Evolutionary conservation across 2,797 vertebrate genomes (phyloP).

Genomic region (Sphenopsis melanotis): DNA sequence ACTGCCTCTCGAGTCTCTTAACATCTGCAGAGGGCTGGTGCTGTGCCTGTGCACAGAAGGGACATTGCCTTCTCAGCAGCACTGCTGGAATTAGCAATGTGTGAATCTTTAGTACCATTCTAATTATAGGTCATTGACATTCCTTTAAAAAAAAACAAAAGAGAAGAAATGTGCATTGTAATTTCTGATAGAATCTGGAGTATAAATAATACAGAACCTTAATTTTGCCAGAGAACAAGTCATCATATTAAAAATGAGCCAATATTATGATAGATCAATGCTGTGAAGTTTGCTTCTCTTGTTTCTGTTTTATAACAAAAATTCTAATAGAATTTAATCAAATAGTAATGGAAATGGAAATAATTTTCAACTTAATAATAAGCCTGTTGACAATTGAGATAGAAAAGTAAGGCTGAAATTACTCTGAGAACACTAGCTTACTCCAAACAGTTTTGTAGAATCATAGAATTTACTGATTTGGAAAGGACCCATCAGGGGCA

Average conservation of each 20-base stretch:
- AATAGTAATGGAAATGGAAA: background rate
- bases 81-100: background rate
- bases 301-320: background rate
- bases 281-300: background rate
- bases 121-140: background rate
- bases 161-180: background rate
- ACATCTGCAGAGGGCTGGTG: background rate
- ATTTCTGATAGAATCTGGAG: background rate
- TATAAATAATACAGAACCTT: background rate
- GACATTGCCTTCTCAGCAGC: background rate
- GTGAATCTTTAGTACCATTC: background rate
- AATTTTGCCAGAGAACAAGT: background rate
- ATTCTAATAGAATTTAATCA: background rate
- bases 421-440: background rate
- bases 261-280: background rate
- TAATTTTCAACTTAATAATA: background rate
- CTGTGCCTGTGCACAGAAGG: background rate
- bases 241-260: background rate
- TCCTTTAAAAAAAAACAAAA: background rate
- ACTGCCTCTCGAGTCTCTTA: fast-evolving
- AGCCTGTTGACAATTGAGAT: background rate
- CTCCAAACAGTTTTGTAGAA: background rate
- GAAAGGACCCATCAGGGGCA: background rate
- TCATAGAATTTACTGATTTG: background rate
- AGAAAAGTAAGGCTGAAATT: background rate